phyloP scores from a whole-genome alignment of 1,140 invertebrate species.

The Parapsyche elsis region DNA sequence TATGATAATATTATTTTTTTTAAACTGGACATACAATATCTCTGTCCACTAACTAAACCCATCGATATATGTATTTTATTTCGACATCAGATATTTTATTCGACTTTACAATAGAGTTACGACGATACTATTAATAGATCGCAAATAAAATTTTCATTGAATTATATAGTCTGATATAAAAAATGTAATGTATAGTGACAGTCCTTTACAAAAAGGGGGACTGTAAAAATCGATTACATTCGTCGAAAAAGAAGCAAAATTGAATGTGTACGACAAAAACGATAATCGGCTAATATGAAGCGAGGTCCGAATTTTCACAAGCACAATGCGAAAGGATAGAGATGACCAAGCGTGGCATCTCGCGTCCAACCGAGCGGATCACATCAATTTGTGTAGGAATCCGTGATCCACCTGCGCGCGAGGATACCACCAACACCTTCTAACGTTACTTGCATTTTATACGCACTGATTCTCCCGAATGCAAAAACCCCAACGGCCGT shows the following conservation, averaged over 20 bases:
- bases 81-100: no score
- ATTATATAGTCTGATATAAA: no score
- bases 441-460: constrained; percentile 30
- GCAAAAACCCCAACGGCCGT: background rate
- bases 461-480: constrained; percentile 28
- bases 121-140: no score
- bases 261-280: constrained; percentile 16
- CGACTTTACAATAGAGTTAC: no score
- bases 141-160: no score
- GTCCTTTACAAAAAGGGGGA: background rate
- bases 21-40: no score
- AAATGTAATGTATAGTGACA: no score
- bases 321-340: constrained; percentile 20
- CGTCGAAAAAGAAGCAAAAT: background rate
- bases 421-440: background rate
- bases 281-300: constrained; percentile 19
- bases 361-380: constrained; percentile 17
- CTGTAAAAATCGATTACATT: background rate
- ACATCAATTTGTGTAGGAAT: constrained; percentile 24
- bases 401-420: background rate
- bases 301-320: constrained; percentile 2
- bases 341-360: background rate
- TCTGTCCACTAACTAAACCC: no score
- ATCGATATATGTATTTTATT: no score
- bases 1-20: no score